Conservation (phyloP, 2,113 vertebrate species). For the Beaufortia kweichowensis region DNA sequence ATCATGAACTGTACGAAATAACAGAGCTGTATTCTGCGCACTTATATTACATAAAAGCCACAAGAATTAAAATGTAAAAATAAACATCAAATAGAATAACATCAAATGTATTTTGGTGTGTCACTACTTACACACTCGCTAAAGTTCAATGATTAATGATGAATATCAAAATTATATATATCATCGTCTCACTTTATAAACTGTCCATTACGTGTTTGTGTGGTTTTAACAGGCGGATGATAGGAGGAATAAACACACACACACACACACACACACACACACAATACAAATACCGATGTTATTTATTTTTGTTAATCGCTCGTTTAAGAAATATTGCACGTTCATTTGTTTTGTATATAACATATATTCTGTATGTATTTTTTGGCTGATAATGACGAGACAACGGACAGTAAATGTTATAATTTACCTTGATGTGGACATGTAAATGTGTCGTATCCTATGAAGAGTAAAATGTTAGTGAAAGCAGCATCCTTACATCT, state of each 20-base stretch:
- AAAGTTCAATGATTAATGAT: too few relatives aligned
- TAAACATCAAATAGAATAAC: too few relatives aligned
- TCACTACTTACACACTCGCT: too few relatives aligned
- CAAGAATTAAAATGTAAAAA: too few relatives aligned
- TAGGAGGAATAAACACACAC: too few relatives aligned
- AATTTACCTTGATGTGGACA: conserved; percentile 29
- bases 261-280: not conserved
- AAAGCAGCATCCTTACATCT: not conserved
- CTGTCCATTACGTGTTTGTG: not conserved
- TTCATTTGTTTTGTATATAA: not conserved
- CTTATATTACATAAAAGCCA: too few relatives aligned
- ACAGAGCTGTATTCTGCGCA: too few relatives aligned
- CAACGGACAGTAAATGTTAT: not conserved
- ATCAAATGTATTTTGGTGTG: too few relatives aligned
- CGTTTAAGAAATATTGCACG: conserved; percentile 31
- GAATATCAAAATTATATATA: too few relatives aligned
- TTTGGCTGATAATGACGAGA: not conserved
- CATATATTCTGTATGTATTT: too few relatives aligned
- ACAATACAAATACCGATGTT: not conserved
- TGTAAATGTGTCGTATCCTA: not conserved
- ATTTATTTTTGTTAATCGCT: not conserved
- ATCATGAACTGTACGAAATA: too few relatives aligned
- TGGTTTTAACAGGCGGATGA: not conserved
- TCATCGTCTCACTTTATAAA: too few relatives aligned
- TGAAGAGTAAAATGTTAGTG: not conserved